Base-by-base conservation (phyloP, 2,888 invertebrate genomes). In the Catocala nupta region DNA sequence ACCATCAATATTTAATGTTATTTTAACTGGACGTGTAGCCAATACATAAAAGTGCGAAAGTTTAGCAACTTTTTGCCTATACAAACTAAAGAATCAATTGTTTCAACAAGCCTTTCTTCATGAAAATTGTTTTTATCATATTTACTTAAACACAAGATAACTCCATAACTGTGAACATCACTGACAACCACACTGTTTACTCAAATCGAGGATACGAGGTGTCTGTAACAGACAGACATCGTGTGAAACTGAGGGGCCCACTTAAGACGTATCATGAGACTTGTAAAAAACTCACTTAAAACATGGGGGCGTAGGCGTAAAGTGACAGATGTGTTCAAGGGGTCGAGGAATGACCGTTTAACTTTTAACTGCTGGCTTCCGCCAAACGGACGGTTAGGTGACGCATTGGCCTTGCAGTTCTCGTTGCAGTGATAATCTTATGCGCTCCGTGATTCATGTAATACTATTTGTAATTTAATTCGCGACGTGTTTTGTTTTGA, bases 321-420 rank as follows among this genome's bases (percentile, higher is more conserved):
- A 80, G 75, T 82, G 86, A 87, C 87, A 88, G 86, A 86, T 88
- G 88, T 78, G 73, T 76, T 78, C 79, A 78, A 81, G 85, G 86
- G 90, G 88, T 84, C 89, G 86, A 81, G 83, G 83, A 85, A 85
- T 92, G 91, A 91, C 92, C 90, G 90, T 89, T 90, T 86, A 86
- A 59, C 86, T 90, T 47, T 88, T 91, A 93, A 93, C 92, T 91
- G 87, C 83, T 81, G 77, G 89, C 92, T 92, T 93, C 93, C 93
- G 93, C 80, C 82, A 84, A 85, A 83, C 80, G 81, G 79, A 69
- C 79, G 81, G 82, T 82, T 80, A 81, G 74, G 78, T 81, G 88
- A 85, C 87, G 85, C 82, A 44, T 51, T 65, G 72, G 49, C 67
- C 69, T 76, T 77, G 73, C 71, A 78, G 70, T 68, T 73, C 67